phyloP scores from a whole-genome alignment of 2,888 invertebrate genomes.

The Cyclophora punctaria region DNA sequence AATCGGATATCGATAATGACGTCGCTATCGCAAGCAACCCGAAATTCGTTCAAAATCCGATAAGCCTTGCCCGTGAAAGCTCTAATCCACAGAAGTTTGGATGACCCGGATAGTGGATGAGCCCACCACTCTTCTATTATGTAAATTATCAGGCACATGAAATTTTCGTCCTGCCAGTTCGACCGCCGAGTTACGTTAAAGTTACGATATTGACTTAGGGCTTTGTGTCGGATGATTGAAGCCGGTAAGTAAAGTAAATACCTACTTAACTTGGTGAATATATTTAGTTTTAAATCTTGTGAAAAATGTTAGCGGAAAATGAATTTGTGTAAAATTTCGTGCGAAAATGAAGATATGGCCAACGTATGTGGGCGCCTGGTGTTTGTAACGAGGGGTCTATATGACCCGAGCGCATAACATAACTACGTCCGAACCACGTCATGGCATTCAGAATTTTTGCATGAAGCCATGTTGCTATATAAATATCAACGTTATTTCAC shows the following conservation, averaged over 20 bases:
- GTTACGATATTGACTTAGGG: conserved; percentile 61
- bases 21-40: conserved; percentile 67
- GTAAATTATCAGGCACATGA: conserved; percentile 70
- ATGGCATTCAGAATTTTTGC: conserved; percentile 17
- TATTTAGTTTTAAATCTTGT: conserved; percentile 26
- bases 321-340: conserved; percentile 29
- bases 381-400: conserved; percentile 49
- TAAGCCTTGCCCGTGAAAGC: conserved; percentile 67
- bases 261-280: conserved; percentile 28
- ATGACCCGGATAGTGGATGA: conserved; percentile 70
- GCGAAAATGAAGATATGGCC: conserved; percentile 51
- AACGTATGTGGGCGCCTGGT: conserved; percentile 47
- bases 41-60: conserved; percentile 71
- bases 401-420: conserved; percentile 51
- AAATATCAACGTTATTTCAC: conserved; percentile 18
- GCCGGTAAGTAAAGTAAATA: conserved; percentile 32
- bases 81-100: conserved; percentile 70
- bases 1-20: conserved; percentile 74
- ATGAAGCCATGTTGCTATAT: conserved; percentile 33
- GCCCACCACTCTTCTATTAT: conserved; percentile 70
- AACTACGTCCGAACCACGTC: conserved; percentile 30
- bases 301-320: too few relatives aligned
- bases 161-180: conserved; percentile 61
- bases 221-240: conserved; percentile 49
- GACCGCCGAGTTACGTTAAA: conserved; percentile 61